Evolutionary conservation across 2,113 vertebrate genomes (phyloP), one percentile per base, ranked within the genome.

Genomic region (Paratilapia polleni): DNA sequence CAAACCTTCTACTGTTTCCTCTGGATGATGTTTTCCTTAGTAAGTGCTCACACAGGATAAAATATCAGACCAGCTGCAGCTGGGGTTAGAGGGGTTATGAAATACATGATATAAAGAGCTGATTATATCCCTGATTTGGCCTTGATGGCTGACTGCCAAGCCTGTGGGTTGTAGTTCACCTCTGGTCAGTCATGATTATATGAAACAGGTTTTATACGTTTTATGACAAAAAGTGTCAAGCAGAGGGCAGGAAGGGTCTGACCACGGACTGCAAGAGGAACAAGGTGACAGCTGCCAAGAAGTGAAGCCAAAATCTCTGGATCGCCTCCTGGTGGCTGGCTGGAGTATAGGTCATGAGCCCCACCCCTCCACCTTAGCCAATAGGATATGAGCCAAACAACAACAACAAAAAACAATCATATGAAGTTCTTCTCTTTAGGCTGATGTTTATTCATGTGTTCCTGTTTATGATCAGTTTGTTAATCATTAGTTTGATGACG

Each of bases 21-120:
- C 49, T 38, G 61, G 9, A 20, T 5, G 5, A 5, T 90, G 83
- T 90, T 88, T 91, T 88, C 34, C n/a, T 91, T 68, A 86, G 20
- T 90, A 75, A 89, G 84, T 85, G 80, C 80, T 87, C 66, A 74
- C 61, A 80, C 31, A 91, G 87, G 84, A 91, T 89, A 52, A 83
- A 85, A 81, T 89, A 62, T 85, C 79, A 78, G 77, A 54, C 11
- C 64, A 80, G 81, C 88, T 85, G 84, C 83, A 84, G 87, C 61
- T 34, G 52, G 36, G 68, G 76, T 74, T 61, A 36, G 63, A 59
- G 59, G 28, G 54, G 59, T 82, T 84, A 49, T 68, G 68, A 76
- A 75, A 75, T 80, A 54, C 60, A 62, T 62, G 82, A 81, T 76
- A 87, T 91, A 91, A 89, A 89, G 84, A 87, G 38, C n/a, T 58